Percentiles rank a stretch among this genome's conserved stretches.
Evolutionary conservation across 1,140 invertebrate species (phyloP).

Genomic region (Leptestheria dahalacensis): DNA sequence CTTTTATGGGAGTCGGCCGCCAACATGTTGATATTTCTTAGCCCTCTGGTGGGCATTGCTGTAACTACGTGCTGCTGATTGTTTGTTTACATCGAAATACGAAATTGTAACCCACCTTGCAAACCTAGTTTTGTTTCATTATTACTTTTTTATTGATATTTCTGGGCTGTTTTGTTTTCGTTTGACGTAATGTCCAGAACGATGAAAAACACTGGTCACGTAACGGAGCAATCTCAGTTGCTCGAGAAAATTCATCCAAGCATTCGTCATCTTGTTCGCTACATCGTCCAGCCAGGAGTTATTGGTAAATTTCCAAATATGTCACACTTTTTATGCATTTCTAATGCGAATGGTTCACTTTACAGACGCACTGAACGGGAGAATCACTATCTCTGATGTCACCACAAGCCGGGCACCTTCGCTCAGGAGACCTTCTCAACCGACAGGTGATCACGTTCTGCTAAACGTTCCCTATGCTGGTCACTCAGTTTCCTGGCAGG

Average conservation of each 20-base stretch:
- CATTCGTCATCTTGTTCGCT: neutral
- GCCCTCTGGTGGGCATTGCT: too few relatives aligned
- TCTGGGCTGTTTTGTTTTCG: too few relatives aligned
- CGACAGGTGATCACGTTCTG: neutral
- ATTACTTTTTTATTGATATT: too few relatives aligned
- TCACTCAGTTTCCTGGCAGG: neutral
- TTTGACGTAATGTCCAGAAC: neutral
- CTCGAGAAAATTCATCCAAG: neutral
- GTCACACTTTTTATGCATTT: neutral
- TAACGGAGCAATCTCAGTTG: neutral
- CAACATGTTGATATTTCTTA: too few relatives aligned
- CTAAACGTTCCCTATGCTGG: neutral
- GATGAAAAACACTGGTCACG: neutral
- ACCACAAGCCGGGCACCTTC: neutral
- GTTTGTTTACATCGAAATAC: too few relatives aligned
- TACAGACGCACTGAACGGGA: neutral
- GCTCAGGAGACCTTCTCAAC: neutral
- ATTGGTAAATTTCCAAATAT: neutral
- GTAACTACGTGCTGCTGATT: too few relatives aligned
- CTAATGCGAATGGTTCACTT: neutral
- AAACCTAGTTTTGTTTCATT: too few relatives aligned
- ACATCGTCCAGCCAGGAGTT: neutral
- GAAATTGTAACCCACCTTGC: too few relatives aligned
- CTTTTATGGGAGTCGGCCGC: too few relatives aligned
- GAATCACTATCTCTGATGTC: neutral